Conservation (phyloP, 2,888 invertebrate species). For the Drosophila crucigera region DNA sequence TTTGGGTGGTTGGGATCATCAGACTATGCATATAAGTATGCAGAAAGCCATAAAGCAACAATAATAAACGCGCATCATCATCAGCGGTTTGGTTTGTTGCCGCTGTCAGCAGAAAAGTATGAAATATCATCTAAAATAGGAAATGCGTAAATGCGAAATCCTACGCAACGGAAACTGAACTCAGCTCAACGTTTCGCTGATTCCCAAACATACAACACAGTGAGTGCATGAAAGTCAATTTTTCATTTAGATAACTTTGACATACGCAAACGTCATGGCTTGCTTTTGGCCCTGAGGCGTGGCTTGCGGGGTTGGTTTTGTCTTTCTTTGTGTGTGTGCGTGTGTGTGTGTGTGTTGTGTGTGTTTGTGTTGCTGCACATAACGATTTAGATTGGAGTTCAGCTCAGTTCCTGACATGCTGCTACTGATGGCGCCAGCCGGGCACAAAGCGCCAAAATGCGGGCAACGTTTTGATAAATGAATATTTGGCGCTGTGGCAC, state of each 20-base stretch:
- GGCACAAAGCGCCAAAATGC: conserved; percentile 71
- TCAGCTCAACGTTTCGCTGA: conserved; percentile 64
- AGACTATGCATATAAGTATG: conserved; percentile 57
- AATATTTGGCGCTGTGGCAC: conserved; percentile 60
- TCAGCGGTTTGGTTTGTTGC: conserved; percentile 57
- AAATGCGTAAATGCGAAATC: conserved; percentile 80
- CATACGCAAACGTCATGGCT: conserved; percentile 77
- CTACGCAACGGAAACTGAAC: conserved; percentile 76
- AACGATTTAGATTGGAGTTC: conserved; percentile 76
- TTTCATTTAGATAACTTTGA: conserved; percentile 81
- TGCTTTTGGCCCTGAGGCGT: conserved; percentile 36
- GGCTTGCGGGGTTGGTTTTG: background rate
- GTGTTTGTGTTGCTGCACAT: conserved; percentile 49
- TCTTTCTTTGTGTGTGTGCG: conserved; percentile 4
- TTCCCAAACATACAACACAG: conserved; percentile 43
- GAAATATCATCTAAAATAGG: conserved; percentile 81
- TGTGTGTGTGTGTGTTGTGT: background rate
- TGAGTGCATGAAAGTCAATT: conserved; percentile 76
- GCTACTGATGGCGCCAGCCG: conserved; percentile 72
- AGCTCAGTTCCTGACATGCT: conserved; percentile 70
- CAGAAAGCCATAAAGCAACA: conserved; percentile 78
- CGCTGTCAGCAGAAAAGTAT: conserved; percentile 77
- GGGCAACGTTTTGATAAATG: conserved; percentile 78
- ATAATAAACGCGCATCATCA: conserved; percentile 80
- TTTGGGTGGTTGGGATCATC: conserved; percentile 28